Base-by-base conservation (phyloP, 1,140 invertebrate genomes). In the Hycleus phaleratus region DNA sequence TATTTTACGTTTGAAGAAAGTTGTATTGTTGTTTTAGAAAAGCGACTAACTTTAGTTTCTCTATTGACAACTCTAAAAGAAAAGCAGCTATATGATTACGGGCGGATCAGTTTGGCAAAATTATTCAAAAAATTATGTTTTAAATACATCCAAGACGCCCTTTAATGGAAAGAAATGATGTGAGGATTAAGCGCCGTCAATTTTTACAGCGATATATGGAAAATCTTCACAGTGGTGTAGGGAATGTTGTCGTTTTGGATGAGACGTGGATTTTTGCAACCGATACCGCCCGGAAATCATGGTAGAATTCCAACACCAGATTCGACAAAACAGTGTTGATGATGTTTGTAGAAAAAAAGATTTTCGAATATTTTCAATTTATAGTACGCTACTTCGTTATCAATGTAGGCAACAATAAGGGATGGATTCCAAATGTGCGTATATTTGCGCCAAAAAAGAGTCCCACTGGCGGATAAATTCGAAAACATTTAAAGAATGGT, bases 201-300 rank as follows among this genome's bases (percentile, higher is more conserved):
- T 38, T 49, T 38, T 38, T 49, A 4, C 26, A 49, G 11, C 2
- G 39, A n/a, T 49, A 38, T 38, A 9, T 49, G 4, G 48, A 49
- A 26, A 49, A 49, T 11, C n/a, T 26, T 26, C 6, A 11, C n/a
- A 7, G 0, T 7, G 7, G 6, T 5, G 32, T 6, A 8, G 38
- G 32, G 32, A 26, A 26, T 11, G n/a, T 49, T 8, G 46, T 47
- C 9, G 10, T 47, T 4, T 10, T 49, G 24, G 26, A 38, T 32
- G 48, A 49, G 32, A 49, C 48, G 6, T 49, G 48, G 48, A n/a
- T 49, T 4, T 49, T 26, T 49, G 48, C 26, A 11, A 49, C 38
- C 7, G 48, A 26, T 1, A 18, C 25, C 4, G 2, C 25, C 3
- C 26, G 32, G 2, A 49, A 9, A 10, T 49, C 48, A 8, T 49